Percentiles rank a stretch among this genome's conserved stretches.
phyloP scores from a whole-genome alignment of 2,888 invertebrate species.

The Invenusta paracnida region DNA sequence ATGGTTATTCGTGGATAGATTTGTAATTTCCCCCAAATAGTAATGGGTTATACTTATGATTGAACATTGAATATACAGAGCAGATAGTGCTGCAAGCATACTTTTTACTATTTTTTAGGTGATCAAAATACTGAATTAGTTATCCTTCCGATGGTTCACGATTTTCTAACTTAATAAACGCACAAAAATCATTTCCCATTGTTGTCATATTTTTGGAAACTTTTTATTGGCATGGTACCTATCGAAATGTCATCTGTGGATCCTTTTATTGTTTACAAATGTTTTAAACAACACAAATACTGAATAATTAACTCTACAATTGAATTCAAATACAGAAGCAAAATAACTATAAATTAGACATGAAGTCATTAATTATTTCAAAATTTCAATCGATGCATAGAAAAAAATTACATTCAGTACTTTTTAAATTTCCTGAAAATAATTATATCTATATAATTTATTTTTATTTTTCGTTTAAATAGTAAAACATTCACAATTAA shows the following conservation, averaged over 20 bases:
- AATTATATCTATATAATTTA: too few relatives aligned
- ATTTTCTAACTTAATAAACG: background rate
- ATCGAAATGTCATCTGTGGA: background rate
- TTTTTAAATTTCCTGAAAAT: background rate
- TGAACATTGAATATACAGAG: background rate
- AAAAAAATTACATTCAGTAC: background rate
- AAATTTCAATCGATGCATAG: background rate
- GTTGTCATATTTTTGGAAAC: background rate
- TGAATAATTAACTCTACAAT: background rate
- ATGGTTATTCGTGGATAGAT: background rate
- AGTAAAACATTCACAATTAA: too few relatives aligned
- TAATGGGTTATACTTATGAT: background rate
- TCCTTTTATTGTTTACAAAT: constrained; percentile 22
- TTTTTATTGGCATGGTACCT: constrained; percentile 1
- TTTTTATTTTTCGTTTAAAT: too few relatives aligned
- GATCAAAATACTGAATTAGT: background rate
- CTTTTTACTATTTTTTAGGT: constrained; percentile 13
- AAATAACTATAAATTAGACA: background rate
- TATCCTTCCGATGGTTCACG: background rate
- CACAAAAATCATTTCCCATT: background rate
- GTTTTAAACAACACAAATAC: background rate
- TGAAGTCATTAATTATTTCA: background rate
- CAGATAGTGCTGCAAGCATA: background rate
- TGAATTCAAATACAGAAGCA: background rate
- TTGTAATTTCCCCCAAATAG: background rate